Evolutionary conservation across 2,888 invertebrate species (phyloP), one percentile per base, ranked within the genome.

Genomic region (Chouioia cunea): DNA sequence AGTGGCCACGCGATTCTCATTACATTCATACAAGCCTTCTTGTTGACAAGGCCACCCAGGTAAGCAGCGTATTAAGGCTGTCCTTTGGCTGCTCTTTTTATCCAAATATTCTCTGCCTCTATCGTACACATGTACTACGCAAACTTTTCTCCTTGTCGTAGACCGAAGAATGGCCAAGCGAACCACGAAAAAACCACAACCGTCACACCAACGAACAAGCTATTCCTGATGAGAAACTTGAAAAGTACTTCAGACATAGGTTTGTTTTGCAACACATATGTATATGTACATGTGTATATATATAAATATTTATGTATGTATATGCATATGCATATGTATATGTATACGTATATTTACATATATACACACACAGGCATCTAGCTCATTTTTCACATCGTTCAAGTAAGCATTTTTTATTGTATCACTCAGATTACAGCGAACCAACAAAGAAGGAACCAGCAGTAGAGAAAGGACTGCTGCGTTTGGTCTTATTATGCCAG

Each of bases 31-130:
- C 90, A 77, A 90, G 90, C 76, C 86, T 90, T 75, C 93, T 92
- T 86, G 89, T 93, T 75, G 92, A 93, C 85, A 93, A 93, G 87
- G 91, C 93, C 70, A 93, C 93, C 78, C 93, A 93, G 90, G 93
- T 93, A 87, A 83, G 15, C 2, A 10, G 57, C n/a, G n/a, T n/a
- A n/a, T n/a, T n/a, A n/a, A n/a, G n/a, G n/a, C n/a, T n/a, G n/a
- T n/a, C n/a, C n/a, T n/a, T n/a, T n/a, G 3, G 27, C 27, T 27
- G 27, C 62, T 23, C 12, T 48, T 65, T 15, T 50, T 18, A 63
- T 57, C 27, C 3, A 27, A 27, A 27, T 6, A 27, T 56, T 36
- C 3, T 22, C 36, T 62, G 27, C 36, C n/a, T n/a, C n/a, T n/a
- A n/a, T n/a, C n/a, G n/a, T n/a, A n/a, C n/a, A n/a, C n/a, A n/a